Evolutionary conservation across 2,888 invertebrate genomes (phyloP), one percentile per base, ranked within the genome.

Genomic region (Tiphia femorata): DNA sequence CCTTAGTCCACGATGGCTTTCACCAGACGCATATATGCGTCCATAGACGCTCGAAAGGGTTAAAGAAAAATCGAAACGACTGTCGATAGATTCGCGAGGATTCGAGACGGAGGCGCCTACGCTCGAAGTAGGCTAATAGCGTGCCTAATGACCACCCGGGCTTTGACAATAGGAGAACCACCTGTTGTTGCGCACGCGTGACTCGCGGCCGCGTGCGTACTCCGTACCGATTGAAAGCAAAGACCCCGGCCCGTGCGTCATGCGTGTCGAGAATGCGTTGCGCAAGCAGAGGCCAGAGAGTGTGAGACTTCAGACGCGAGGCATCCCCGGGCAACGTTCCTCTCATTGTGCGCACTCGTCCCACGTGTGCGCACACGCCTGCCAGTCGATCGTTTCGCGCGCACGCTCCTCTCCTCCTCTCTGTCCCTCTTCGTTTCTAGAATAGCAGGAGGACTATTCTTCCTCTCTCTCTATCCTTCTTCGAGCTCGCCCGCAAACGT

Each of bases 101-200:
- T 16, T 4, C 10, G 4, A 17, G 19, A 17, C 8, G 37, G 10
- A 17, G 5, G 17, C 19, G 25, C 8, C 25, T 16, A n/a, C 2
- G 16, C n/a, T 10, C 16, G 25, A 55, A 63, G 46, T 55, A 44
- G 50, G 46, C 58, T 64, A 55, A 40, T 30, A 49, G 47, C 52
- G 14, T 40, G 38, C 29, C 55, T 54, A 62, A 58, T 58, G 47
- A 52, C 43, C 42, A 38, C 25, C 49, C 25, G 14, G 17, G 41
- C 40, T 58, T 55, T 55, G 53, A 53, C 61, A 53, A 44, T 43
- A 35, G 35, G 35, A 33, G 43, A 53, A 48, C 25, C 48, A 63
- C 49, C 50, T 62, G 62, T 58, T 62, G 42, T 62, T n/a, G 20
- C 25, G 42, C 41, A 27, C 50, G 46, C 14, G 27, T n/a, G 49